phyloP scores from a whole-genome alignment of 1,140 invertebrate genomes.

The Anastrepha ludens region DNA sequence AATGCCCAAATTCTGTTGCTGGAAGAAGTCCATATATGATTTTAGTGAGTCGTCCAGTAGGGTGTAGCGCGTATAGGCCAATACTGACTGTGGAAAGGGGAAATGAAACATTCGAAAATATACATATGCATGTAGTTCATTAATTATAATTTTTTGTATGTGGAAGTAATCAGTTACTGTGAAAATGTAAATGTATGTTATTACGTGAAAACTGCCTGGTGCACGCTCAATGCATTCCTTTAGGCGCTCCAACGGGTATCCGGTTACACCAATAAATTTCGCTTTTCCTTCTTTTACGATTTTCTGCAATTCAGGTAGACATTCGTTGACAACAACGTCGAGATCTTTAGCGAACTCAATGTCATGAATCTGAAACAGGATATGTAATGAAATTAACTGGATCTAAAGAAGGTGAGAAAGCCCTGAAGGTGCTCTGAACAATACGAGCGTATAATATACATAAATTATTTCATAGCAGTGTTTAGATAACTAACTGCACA shows the following conservation, averaged over 20 bases:
- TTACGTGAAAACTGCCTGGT: conserved; percentile 66
- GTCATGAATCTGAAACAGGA: conserved; percentile 86
- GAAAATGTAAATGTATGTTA: neutral
- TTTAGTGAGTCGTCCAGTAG: conserved; percentile 86
- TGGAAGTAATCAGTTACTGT: neutral
- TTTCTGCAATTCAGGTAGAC: conserved; percentile 86
- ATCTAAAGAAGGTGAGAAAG: neutral
- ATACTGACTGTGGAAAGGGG: conserved; percentile 78
- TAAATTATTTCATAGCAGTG: no score
- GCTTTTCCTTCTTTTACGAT: conserved; percentile 86
- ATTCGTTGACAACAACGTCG: conserved; percentile 89
- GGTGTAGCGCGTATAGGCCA: conserved; percentile 87
- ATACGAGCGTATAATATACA: no score
- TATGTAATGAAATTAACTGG: no score
- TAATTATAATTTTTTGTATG: no score
- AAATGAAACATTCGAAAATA: neutral
- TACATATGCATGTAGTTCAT: neutral
- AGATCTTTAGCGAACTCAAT: conserved; percentile 89
- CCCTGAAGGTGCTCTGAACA: no score
- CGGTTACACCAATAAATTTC: conserved; percentile 89
- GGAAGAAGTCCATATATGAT: conserved; percentile 83
- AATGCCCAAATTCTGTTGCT: conserved; percentile 84
- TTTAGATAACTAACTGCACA: no score
- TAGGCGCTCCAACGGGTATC: conserved; percentile 87
- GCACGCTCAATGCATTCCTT: conserved; percentile 82